These are phyloP conservation scores for Drosophila pachea DNA, from an alignment of 1,140 invertebrate species.

Conservation along the genomic window DNA sequence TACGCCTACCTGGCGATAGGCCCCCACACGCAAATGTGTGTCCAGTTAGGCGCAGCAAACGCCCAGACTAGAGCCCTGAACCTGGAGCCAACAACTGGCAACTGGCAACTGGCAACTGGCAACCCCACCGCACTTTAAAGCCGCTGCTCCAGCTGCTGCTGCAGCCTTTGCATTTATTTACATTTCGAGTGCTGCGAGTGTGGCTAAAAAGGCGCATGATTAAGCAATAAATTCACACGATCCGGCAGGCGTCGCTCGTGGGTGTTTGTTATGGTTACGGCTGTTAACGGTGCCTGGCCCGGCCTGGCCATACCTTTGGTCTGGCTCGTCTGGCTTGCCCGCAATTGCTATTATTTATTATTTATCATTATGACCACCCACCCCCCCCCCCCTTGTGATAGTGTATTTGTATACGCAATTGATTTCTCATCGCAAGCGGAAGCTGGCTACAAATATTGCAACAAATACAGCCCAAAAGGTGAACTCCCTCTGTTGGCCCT, in stretches of 20 bases:
- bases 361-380: conserved; percentile 13
- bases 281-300: conserved; percentile 21
- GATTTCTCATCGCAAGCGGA: conserved; percentile 55
- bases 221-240: conserved; percentile 73
- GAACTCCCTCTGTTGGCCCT: conserved; percentile 28
- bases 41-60: conserved; percentile 54
- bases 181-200: conserved; percentile 42
- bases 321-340: background rate
- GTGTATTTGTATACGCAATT: conserved; percentile 49
- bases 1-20: conserved; percentile 48
- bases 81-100: conserved; percentile 16
- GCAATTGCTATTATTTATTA: conserved; percentile 33
- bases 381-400: background rate
- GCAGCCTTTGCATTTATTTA: conserved; percentile 58
- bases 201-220: conserved; percentile 59
- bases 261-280: conserved; percentile 31
- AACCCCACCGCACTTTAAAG: background rate
- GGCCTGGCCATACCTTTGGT: too few species aligned
- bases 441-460: conserved; percentile 26
- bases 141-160: too few species aligned
- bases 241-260: conserved; percentile 28
- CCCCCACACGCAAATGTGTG: conserved; percentile 19
- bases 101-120: conserved; percentile 18
- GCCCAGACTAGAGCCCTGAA: conserved; percentile 39
- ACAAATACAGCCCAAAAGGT: conserved; percentile 1